These are phyloP conservation scores for Bubo scandiacus DNA, from an alignment of 2,113 vertebrate genomes.

Conservation along the genomic window DNA sequence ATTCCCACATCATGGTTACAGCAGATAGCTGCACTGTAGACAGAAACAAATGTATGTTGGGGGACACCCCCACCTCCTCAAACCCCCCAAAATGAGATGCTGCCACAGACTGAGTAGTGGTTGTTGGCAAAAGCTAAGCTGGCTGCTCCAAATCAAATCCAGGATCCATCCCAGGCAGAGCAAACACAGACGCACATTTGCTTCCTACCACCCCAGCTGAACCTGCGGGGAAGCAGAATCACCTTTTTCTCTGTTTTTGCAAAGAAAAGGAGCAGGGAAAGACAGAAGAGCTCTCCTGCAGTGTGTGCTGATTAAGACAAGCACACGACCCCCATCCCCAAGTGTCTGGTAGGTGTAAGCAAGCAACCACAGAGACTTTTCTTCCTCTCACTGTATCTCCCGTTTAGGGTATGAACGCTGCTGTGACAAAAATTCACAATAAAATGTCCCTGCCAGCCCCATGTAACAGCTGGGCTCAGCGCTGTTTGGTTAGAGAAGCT, in stretches of 20 bases:
- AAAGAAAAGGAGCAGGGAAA: not conserved
- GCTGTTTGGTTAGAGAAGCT: not conserved
- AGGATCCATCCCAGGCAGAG: not conserved
- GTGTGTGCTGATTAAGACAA: not conserved
- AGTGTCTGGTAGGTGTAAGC: not conserved
- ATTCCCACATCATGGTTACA: not conserved
- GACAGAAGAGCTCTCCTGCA: not conserved
- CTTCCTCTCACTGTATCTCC: not conserved
- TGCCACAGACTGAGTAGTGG: not conserved
- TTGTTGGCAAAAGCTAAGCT: not conserved
- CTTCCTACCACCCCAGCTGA: not conserved
- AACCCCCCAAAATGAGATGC: not conserved
- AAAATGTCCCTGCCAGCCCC: fast-evolving
- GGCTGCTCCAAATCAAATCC: not conserved
- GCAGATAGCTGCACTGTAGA: not conserved
- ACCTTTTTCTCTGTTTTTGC: not conserved
- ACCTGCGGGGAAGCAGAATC: not conserved
- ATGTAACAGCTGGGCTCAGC: not conserved
- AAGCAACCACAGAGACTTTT: not conserved
- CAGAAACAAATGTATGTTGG: fast-evolving
- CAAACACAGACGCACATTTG: fast-evolving
- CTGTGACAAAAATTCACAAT: not conserved
- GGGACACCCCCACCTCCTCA: not conserved
- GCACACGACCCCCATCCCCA: not conserved
- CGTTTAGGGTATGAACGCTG: not conserved